A percentile compares a stretch with the other conserved stretches of the same genome.
phyloP scores from a whole-genome alignment of 2,113 vertebrate genomes.

The Cyprinodon tularosa region DNA sequence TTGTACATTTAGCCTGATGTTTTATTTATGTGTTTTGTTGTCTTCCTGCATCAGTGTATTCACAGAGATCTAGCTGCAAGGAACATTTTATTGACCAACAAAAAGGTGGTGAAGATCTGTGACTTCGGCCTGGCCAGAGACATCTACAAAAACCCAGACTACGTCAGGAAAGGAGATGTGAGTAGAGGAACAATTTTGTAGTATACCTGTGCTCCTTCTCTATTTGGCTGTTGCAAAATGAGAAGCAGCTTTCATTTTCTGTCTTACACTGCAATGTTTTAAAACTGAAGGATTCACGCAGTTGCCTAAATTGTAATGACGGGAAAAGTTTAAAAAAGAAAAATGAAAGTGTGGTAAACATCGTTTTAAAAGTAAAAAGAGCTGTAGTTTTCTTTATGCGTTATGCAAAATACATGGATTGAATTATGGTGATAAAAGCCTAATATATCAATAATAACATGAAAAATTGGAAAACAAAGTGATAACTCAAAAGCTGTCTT shows the following conservation, averaged over 20 bases:
- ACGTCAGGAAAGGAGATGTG: conserved; percentile 95
- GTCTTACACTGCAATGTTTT: not conserved
- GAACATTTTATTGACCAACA: conserved; percentile 93
- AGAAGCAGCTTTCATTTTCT: not conserved
- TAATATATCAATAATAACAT: not conserved
- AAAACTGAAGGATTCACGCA: not conserved
- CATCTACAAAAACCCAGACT: conserved; percentile 95
- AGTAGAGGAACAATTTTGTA: conserved; percentile 68
- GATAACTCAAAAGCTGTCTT: not conserved
- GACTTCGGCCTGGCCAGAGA: conserved; percentile 95
- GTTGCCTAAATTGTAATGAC: not conserved
- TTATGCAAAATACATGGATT: not conserved
- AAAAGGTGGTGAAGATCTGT: conserved; percentile 97
- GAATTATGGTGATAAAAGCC: not conserved
- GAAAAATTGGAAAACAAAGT: no score
- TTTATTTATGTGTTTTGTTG: not conserved
- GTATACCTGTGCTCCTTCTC: not conserved
- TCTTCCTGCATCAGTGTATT: conserved; percentile 83
- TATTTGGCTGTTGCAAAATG: not conserved
- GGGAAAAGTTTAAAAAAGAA: not conserved
- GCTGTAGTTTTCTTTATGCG: not conserved
- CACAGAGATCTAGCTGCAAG: conserved; percentile 94
- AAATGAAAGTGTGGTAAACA: not conserved
- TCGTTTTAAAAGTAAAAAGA: not conserved
- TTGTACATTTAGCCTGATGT: not conserved